Evolutionary conservation across 2,797 vertebrate genomes (phyloP).

Genomic region (Gallinago stenura): DNA sequence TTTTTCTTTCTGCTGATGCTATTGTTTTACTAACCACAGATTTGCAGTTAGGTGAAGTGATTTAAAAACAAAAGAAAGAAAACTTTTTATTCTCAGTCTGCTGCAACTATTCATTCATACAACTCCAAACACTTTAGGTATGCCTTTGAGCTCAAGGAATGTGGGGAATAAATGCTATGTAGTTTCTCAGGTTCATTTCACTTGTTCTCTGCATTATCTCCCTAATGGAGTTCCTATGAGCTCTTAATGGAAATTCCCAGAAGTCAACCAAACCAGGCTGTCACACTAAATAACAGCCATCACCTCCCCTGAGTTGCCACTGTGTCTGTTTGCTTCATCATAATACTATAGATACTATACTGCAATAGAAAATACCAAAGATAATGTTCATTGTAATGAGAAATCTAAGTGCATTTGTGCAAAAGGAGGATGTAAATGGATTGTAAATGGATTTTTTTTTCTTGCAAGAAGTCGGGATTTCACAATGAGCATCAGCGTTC

Average conservation of each 20-base stretch:
- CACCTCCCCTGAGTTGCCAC: neutral
- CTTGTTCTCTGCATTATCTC: neutral
- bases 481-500: neutral
- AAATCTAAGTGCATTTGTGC: neutral
- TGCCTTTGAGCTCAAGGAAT: neutral
- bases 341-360: neutral
- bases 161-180: neutral
- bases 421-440: neutral
- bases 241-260: neutral
- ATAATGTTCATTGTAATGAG: neutral
- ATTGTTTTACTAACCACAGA: neutral
- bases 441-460: fast-evolving
- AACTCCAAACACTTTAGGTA: neutral
- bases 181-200: neutral
- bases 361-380: neutral
- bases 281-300: neutral
- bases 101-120: neutral
- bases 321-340: neutral
- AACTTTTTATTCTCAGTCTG: neutral
- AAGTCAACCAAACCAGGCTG: neutral
- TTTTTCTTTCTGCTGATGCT: neutral
- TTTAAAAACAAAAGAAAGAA: neutral
- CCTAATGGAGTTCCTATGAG: neutral
- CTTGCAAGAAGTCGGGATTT: neutral
- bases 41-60: neutral